Conservation (phyloP, 2,113 vertebrate species). For the Aspiorhynchus laticeps region DNA sequence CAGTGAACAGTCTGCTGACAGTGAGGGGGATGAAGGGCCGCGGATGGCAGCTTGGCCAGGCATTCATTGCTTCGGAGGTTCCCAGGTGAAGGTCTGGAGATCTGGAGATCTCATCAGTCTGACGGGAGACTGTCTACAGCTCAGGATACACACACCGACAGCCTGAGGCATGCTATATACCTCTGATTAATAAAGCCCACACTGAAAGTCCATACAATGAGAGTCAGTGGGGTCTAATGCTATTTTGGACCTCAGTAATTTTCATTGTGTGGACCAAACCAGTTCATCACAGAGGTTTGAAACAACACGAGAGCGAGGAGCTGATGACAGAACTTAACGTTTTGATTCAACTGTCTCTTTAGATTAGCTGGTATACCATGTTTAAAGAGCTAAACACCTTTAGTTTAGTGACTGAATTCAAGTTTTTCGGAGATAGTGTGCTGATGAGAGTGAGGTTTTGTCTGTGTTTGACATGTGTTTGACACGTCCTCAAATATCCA, state of each 20-base stretch:
- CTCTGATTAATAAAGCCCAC: not conserved
- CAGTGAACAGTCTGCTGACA: constrained; percentile 45
- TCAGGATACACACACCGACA: constrained; percentile 37
- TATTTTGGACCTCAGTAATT: not conserved
- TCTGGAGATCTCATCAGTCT: constrained; percentile 42
- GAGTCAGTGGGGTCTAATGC: not conserved
- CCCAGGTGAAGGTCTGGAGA: constrained; percentile 51
- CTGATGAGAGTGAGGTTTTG: not conserved
- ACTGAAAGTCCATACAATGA: not conserved
- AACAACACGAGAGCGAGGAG: not conserved
- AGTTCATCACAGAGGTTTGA: not conserved
- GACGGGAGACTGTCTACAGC: constrained; percentile 36
- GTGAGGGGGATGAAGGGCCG: constrained; percentile 40
- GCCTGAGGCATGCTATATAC: constrained; percentile 23
- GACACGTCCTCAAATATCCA: not conserved
- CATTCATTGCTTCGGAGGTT: constrained; percentile 49
- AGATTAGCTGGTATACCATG: not conserved
- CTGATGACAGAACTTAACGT: not conserved
- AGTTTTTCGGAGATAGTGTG: not conserved
- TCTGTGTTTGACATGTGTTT: constrained; percentile 22
- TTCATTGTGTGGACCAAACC: not conserved
- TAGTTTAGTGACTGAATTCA: not conserved
- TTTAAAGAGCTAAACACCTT: not conserved
- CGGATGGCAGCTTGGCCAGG: constrained; percentile 46
- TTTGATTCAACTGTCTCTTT: not conserved